Evolutionary conservation across 2,888 invertebrate species (phyloP).

Genomic region (Ommatoiulus sabulosus): DNA sequence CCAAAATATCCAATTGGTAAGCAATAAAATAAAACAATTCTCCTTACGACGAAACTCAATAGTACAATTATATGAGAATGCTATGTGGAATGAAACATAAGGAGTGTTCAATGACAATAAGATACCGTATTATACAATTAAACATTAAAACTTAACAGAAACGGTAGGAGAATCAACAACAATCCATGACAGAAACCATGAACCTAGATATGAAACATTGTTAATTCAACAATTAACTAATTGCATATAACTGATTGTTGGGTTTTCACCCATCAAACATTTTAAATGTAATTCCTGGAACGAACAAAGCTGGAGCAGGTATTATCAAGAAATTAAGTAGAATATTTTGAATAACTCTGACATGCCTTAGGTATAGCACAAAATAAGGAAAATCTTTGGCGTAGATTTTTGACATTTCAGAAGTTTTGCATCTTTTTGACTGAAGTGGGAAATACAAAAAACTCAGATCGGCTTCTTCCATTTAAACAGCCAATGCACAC

Average conservation of each 20-base stretch:
- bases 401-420: background rate
- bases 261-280: background rate
- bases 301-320: background rate
- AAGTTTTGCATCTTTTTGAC: background rate
- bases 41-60: too few relatives aligned
- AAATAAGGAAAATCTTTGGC: background rate
- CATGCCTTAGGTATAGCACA: background rate
- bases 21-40: too few relatives aligned
- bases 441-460: background rate
- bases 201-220: constrained; percentile 16
- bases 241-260: background rate
- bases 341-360: background rate
- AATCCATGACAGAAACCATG: constrained; percentile 38
- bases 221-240: background rate
- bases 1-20: too few relatives aligned
- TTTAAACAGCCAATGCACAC: constrained; percentile 17
- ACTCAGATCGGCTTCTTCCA: background rate
- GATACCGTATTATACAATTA: constrained; percentile 8
- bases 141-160: constrained; percentile 41
- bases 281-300: background rate
- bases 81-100: background rate
- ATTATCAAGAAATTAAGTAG: background rate
- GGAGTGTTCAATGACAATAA: constrained; percentile 2
- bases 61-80: background rate
- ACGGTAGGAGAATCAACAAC: constrained; percentile 25